Evolutionary conservation across 1,140 invertebrate species (phyloP), one percentile per base, ranked within the genome.

Genomic region (Neuroterus valhalla): DNA sequence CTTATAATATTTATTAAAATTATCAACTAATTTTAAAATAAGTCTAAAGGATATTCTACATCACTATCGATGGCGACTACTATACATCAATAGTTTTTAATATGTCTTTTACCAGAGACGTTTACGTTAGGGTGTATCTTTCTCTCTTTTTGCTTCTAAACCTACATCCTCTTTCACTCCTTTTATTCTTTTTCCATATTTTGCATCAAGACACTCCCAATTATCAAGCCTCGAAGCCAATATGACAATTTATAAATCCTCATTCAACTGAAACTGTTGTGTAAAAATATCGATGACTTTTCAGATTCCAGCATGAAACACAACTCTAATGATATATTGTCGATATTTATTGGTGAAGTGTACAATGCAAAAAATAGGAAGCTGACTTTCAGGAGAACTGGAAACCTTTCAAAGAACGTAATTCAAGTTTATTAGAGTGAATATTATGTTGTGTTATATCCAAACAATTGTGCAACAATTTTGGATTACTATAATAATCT

Each of bases 41-140:
- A 79, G 70, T 84, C 87, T 87, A 87, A 84, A 80, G 81, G 83
- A 84, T 80, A 80, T 77, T 82, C 87, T 89, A 89, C 86, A 85
- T 86, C 81, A 86, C 85, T 89, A 83, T 85, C 76, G 82, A 81
- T 88, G 86, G 83, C 83, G 81, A 83, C 84, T 77, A 79, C 70
- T 87, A 87, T 85, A 84, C 82, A 83, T 83, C 83, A 81, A 85
- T 85, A 78, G 77, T 86, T 52, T 48, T 70, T 68, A 62, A 12
- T 38, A 62, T 62, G 55, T 62, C 55, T 62, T 62, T 62, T 62
- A 62, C 55, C 55, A 62, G 55, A 62, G 55, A 62, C 55, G 23
- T 62, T 62, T 62, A 23, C 23, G 21, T 62, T 62, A 62, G 55
- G 52, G 43, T 42, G 48, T 72, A 70, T 26, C 70, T 55, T 69